Evolutionary conservation across 2,888 invertebrate species (phyloP), one percentile per base, ranked within the genome.

Genomic region (Nezara viridula): DNA sequence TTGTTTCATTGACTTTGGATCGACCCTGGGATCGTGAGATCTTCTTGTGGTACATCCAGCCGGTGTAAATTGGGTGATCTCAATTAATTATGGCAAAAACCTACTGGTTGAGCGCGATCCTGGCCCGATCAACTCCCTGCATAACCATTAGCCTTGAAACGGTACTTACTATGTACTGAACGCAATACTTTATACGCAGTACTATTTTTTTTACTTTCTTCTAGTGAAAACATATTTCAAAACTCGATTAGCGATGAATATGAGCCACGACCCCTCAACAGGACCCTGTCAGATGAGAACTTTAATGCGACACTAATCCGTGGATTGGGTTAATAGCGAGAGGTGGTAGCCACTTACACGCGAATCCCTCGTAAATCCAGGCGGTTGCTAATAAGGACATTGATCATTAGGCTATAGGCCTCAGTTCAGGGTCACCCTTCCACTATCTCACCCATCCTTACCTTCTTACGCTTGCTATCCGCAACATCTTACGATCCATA

Each of bases 281-380:
- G 0, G 24, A 24, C 2, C 55, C 55, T 9, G 55, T 5, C 55
- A 19, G 37, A 32, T 9, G 32, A 21, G 44, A 81, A 24, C 81
- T 24, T 37, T 81, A 81, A 44, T n/a, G n/a, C 81, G 12, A n/a
- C 24, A n/a, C n/a, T 81, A 81, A 81, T 47, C 81, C 40, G 24
- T n/a, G 81, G 81, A 40, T 47, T n/a, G 5, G n/a, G 44, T n/a
- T 44, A 14, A 44, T n/a, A n/a, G 44, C n/a, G n/a, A 40, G 81
- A 44, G 44, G n/a, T n/a, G 21, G 77, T 21, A 40, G 37, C 21
- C 77, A 40, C 81, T 40, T 40, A 44, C 81, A 81, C 81, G 81
- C 81, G 44, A 81, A 81, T 81, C 44, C 81, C 81, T 81, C 81
- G 44, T 81, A 81, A 81, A 81, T 81, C 81, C 44, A 47, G 44